Conservation (phyloP, 1,140 invertebrate species). For the Temnothorax curvispinosus region DNA sequence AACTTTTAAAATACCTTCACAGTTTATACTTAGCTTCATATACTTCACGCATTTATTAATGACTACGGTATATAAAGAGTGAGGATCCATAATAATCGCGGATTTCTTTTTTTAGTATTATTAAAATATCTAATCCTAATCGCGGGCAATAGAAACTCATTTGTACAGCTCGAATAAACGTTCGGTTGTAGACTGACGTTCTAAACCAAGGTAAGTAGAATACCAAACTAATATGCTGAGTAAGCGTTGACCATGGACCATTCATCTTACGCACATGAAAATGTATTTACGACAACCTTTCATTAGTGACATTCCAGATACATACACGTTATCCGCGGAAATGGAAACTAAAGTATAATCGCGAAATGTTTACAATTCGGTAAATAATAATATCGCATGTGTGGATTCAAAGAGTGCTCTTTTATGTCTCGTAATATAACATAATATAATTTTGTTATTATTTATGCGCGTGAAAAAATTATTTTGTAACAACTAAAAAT, state of each 20-base stretch:
- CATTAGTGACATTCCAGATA: neutral
- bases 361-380: neutral
- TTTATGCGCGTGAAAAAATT: neutral
- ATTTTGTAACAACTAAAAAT: slow-evolving; percentile 11
- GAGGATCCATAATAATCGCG: slow-evolving; percentile 12
- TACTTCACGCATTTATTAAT: neutral
- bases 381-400: neutral
- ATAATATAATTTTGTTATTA: neutral
- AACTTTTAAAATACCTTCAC: slow-evolving; percentile 19
- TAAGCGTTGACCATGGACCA: slow-evolving; percentile 52
- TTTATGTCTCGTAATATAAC: neutral
- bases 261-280: slow-evolving; percentile 36
- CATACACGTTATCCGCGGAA: neutral
- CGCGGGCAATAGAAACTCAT: neutral
- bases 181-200: slow-evolving; percentile 40
- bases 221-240: slow-evolving; percentile 57
- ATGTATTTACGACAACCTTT: slow-evolving; percentile 36
- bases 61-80: neutral
- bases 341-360: slow-evolving; percentile 6
- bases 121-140: neutral
- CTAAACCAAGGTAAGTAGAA: slow-evolving; percentile 30
- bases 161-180: slow-evolving; percentile 12
- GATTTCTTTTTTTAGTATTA: slow-evolving; percentile 5
- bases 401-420: neutral
- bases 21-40: neutral